Evolutionary conservation across 2,888 invertebrate genomes (phyloP), one percentile per base, ranked within the genome.

Genomic region (Girardia tigrina): DNA sequence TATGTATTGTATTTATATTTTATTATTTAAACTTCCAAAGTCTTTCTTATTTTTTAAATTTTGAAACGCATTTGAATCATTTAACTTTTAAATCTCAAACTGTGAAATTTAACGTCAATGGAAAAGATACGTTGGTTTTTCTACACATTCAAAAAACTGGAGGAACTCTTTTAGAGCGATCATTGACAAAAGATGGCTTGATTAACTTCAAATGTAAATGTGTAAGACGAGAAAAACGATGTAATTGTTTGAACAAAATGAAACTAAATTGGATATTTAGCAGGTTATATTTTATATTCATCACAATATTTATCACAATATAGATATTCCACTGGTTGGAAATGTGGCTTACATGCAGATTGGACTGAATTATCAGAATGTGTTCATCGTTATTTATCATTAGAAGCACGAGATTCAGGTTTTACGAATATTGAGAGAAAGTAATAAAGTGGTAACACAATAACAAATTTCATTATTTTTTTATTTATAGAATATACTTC

Each of bases 271-370:
- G 73, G 73, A 28, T 73, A 29, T 73, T 73, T 73, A 73, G 73
- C 36, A 28, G 73, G 73, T 73, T 20, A 8, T 8, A 56, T 56
- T 23, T 2, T 56, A 56, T 56, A 20, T 56, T 56, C n/a, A 56
- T 12, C n/a, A 20, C n/a, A 2, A 56, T 12, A 20, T 56, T 12
- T 36, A 36, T 12, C 8, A 12, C 16, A 12, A 36, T 36, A 93
- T 83, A 79, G 83, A 2, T 81, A 81, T 78, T 82, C 83, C 4
- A 81, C 81, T 12, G 83, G 84, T 0, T 84, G 84, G 84, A 75
- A 80, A 82, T 98, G 98, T 85, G 98, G 98, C 74, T 87, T 98
- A 71, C 95, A 95, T 83, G 94, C 95, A 28, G 97, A 97, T 86
- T 97, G 93, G 90, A 97, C 97, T 0, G 97, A 98, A 86, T 85